Percentiles rank a stretch among this genome's conserved stretches.
Conservation (phyloP, 2,888 invertebrate species). For the Priocnemis perturbator region DNA sequence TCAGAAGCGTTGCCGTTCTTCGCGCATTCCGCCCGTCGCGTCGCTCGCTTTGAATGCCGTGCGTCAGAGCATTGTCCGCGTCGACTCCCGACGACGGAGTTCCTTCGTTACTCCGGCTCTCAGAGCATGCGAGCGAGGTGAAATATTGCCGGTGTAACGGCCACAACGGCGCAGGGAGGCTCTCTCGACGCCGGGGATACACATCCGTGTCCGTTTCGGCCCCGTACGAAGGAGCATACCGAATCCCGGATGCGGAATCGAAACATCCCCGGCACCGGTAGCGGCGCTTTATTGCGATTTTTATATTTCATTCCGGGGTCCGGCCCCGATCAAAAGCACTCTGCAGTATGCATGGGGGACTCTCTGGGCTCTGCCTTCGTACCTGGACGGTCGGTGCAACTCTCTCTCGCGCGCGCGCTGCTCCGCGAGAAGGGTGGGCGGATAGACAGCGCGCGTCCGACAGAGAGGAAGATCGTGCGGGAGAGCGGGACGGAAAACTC, state of each 20-base stretch:
- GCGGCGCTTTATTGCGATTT: slow-evolving; percentile 67
- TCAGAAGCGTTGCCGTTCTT: too few relatives aligned
- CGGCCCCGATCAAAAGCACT: slow-evolving; percentile 62
- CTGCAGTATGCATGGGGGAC: slow-evolving; percentile 61
- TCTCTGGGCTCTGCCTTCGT: slow-evolving; percentile 47
- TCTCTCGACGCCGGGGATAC: neutral
- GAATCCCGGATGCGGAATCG: slow-evolving; percentile 60
- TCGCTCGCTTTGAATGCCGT: too few relatives aligned
- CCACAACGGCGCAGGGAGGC: slow-evolving; percentile 21
- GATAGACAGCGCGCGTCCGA: slow-evolving; percentile 23
- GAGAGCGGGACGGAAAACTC: slow-evolving; percentile 53
- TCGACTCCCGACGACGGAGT: neutral
- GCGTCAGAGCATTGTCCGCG: too few relatives aligned
- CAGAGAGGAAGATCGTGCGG: slow-evolving; percentile 4
- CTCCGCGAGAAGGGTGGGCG: slow-evolving; percentile 33
- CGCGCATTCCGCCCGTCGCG: too few relatives aligned
- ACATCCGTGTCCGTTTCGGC: slow-evolving; percentile 14
- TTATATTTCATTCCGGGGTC: slow-evolving; percentile 66
- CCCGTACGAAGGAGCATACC: slow-evolving; percentile 35
- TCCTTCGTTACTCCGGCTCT: slow-evolving; percentile 23
- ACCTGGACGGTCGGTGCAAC: slow-evolving; percentile 11
- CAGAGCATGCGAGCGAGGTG: slow-evolving; percentile 18
- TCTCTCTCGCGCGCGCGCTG: slow-evolving; percentile 25
- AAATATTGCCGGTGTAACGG: slow-evolving; percentile 18
- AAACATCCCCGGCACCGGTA: slow-evolving; percentile 54